Percentiles rank a stretch among this genome's conserved stretches.
These are phyloP conservation scores for Bathynomus jamesi DNA, from an alignment of 1,140 invertebrate genomes.

Conservation along the genomic window DNA sequence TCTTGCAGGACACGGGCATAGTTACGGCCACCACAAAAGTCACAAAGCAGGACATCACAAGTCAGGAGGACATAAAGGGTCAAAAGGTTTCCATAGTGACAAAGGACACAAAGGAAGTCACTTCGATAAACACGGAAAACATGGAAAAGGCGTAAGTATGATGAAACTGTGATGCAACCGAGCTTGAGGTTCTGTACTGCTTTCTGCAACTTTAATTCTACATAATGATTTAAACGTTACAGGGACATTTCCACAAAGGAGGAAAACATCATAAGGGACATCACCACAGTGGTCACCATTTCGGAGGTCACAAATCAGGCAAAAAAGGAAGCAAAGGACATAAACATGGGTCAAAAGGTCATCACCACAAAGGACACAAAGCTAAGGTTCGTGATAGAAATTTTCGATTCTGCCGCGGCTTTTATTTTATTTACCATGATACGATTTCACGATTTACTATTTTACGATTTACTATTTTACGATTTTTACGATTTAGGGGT, in stretches of 20 bases:
- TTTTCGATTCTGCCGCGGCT: neutral
- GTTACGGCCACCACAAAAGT: neutral
- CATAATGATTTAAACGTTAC: neutral
- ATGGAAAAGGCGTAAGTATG: neutral
- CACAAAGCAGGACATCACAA: neutral
- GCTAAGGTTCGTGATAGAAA: constrained; percentile 1
- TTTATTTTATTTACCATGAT: neutral
- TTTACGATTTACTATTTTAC: neutral
- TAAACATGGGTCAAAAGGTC: constrained; percentile 22
- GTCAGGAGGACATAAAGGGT: neutral
- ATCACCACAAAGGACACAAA: constrained; percentile 29
- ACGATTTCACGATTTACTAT: neutral
- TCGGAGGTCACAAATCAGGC: neutral
- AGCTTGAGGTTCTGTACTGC: neutral
- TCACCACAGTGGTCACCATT: neutral
- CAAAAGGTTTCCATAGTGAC: neutral
- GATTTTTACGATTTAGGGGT: constrained; percentile 25
- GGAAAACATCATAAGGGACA: neutral
- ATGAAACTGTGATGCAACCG: neutral
- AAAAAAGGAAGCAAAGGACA: constrained; percentile 23
- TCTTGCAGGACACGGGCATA: no score
- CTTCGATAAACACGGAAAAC: constrained; percentile 21
- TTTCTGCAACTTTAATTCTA: neutral
- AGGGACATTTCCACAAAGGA: constrained; percentile 6
- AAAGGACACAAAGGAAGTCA: constrained; percentile 21